Percentiles rank a stretch among this genome's conserved stretches.
phyloP scores from a whole-genome alignment of 2,888 invertebrate genomes.

The Acanthosepion lycidas region DNA sequence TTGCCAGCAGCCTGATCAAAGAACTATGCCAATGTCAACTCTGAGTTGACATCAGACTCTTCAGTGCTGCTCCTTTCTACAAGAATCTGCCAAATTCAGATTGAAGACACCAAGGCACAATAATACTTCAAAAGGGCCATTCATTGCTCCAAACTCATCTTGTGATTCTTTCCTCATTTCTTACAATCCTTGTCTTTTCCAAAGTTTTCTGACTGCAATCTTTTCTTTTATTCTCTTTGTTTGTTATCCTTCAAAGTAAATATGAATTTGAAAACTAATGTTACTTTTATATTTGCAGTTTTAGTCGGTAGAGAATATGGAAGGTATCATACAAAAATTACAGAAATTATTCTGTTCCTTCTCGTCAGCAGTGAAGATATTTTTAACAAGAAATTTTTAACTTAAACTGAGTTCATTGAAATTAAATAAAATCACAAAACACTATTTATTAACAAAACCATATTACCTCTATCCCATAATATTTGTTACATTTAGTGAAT shows the following conservation, averaged over 20 bases:
- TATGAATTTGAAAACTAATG: background rate
- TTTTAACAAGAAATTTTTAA: background rate
- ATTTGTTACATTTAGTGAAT: no score
- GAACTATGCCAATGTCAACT: slow-evolving; percentile 5
- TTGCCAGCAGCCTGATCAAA: background rate
- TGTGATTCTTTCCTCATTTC: background rate
- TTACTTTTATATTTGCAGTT: background rate
- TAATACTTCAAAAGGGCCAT: background rate
- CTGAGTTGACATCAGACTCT: background rate
- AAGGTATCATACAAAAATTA: no score
- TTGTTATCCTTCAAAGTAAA: background rate
- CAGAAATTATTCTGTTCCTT: background rate
- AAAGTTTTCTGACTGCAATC: slow-evolving; percentile 15
- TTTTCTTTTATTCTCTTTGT: slow-evolving; percentile 9
- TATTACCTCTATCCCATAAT: no score
- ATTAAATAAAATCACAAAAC: no score
- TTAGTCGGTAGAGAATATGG: background rate
- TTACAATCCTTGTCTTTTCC: background rate
- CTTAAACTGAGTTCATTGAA: no score
- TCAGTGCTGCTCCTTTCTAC: slow-evolving; percentile 11
- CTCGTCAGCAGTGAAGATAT: background rate
- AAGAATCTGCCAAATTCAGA: slow-evolving; percentile 25
- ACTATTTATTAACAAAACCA: no score
- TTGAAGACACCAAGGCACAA: background rate
- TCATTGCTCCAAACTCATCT: background rate